Evolutionary conservation across 2,113 vertebrate genomes (phyloP).

Genomic region (Rhegmatorhina hoffmannsi): DNA sequence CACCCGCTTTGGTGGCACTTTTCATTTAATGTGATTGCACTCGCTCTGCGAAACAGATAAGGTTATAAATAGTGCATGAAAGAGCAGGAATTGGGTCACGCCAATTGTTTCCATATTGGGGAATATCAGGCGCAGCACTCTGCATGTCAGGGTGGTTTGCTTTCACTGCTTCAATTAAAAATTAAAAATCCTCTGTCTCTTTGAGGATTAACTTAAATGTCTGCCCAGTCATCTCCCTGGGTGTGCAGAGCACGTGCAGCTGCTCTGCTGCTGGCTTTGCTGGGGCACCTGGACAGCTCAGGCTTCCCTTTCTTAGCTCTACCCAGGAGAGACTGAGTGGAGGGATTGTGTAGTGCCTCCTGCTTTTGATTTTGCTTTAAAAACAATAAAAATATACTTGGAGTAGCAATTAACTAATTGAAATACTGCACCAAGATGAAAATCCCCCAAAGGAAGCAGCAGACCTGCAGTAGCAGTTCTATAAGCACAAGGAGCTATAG

Average conservation of each 20-base stretch:
- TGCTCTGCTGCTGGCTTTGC: not conserved
- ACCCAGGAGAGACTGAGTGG: rapidly evolving
- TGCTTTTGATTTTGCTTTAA: not conserved
- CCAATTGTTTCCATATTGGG: conserved; percentile 62
- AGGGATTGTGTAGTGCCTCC: not conserved
- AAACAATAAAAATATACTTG: not conserved
- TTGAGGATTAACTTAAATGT: not conserved
- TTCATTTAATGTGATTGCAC: conserved; percentile 5
- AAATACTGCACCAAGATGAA: not conserved
- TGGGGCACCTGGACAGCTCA: not conserved
- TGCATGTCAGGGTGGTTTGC: not conserved
- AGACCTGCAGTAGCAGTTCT: not conserved
- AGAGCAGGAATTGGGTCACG: conserved; percentile 64
- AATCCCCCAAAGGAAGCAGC: not conserved
- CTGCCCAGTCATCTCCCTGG: not conserved
- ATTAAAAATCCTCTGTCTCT: conserved; percentile 8
- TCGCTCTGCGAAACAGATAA: conserved; percentile 27
- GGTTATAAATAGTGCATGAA: conserved; percentile 76
- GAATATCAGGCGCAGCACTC: not conserved
- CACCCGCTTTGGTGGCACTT: conserved; percentile 45
- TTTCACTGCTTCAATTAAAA: conserved; percentile 41
- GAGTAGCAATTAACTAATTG: not conserved
- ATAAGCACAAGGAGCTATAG: not conserved
- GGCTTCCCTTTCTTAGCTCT: not conserved
- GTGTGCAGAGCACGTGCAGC: not conserved